Conservation (phyloP, 2,797 vertebrate species). For the Diceros bicornis region DNA sequence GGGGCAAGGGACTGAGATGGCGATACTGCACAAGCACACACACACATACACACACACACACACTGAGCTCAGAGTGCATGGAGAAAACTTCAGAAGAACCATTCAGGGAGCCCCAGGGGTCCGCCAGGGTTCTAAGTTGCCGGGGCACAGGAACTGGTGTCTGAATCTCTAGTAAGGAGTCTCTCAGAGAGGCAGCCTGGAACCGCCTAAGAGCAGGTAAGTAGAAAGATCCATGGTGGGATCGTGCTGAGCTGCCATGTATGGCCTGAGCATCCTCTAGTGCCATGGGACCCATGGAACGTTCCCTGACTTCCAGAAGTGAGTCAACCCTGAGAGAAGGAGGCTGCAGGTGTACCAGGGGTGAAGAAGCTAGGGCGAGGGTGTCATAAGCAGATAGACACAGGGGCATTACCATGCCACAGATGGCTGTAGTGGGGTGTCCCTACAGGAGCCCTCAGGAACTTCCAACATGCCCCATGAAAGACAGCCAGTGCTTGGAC, state of each 20-base stretch:
- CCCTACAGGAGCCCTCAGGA: neutral
- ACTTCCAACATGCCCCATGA: accelerated
- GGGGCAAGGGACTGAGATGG: neutral
- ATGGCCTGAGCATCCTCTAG: accelerated
- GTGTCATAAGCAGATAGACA: neutral
- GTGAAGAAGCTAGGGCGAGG: neutral
- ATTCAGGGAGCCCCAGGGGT: neutral
- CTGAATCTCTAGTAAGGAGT: neutral
- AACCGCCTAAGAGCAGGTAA: neutral
- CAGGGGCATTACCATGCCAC: neutral
- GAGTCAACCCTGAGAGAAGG: neutral
- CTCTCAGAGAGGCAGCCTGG: neutral
- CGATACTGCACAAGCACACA: neutral
- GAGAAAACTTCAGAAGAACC: neutral
- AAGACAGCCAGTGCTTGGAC: neutral
- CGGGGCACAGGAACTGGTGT: too few species aligned
- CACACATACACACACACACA: neutral
- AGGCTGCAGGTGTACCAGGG: neutral
- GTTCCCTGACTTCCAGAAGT: accelerated
- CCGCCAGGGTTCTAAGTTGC: too few species aligned
- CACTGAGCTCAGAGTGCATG: neutral
- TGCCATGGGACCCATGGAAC: neutral
- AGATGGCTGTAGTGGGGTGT: neutral
- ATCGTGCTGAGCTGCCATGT: neutral
- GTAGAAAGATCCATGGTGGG: neutral